A percentile compares a stretch with the other conserved stretches of the same genome.
phyloP scores from a whole-genome alignment of 2,797 vertebrate genomes.

The Dipus sagitta region DNA sequence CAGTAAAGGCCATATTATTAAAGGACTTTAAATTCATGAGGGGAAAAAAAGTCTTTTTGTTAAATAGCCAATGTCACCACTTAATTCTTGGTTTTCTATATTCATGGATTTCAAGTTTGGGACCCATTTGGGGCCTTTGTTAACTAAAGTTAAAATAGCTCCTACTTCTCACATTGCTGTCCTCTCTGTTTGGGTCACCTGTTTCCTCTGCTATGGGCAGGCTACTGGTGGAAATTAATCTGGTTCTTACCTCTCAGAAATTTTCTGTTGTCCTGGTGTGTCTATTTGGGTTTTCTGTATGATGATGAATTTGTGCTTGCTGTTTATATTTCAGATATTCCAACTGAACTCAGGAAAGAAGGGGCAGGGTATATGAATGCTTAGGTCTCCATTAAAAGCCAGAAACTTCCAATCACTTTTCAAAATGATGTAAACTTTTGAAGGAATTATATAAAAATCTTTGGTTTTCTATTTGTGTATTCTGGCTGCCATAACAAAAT shows the following conservation, averaged over 20 bases:
- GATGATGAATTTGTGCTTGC: neutral
- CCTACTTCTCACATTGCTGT: neutral
- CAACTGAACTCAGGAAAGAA: neutral
- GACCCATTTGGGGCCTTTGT: neutral
- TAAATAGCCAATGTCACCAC: neutral
- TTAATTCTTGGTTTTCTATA: neutral
- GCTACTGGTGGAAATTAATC: neutral
- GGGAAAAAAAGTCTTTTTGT: neutral
- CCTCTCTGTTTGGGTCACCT: neutral
- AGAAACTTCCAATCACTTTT: neutral
- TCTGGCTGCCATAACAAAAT: neutral
- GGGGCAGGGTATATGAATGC: neutral
- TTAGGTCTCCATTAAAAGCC: neutral
- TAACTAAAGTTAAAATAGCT: neutral
- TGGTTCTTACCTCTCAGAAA: neutral
- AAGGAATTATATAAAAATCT: neutral
- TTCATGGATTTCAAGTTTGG: neutral
- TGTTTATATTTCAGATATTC: slow-evolving; percentile 19
- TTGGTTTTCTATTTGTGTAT: neutral
- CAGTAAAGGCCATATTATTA: too few relatives aligned
- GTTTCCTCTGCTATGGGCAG: neutral
- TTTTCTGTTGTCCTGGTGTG: neutral
- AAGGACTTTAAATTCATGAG: too few relatives aligned
- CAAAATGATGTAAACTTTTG: neutral
- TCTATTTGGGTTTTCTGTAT: neutral